Evolutionary conservation across 2,888 invertebrate genomes (phyloP), one percentile per base, ranked within the genome.

Genomic region (Melieria omissa): DNA sequence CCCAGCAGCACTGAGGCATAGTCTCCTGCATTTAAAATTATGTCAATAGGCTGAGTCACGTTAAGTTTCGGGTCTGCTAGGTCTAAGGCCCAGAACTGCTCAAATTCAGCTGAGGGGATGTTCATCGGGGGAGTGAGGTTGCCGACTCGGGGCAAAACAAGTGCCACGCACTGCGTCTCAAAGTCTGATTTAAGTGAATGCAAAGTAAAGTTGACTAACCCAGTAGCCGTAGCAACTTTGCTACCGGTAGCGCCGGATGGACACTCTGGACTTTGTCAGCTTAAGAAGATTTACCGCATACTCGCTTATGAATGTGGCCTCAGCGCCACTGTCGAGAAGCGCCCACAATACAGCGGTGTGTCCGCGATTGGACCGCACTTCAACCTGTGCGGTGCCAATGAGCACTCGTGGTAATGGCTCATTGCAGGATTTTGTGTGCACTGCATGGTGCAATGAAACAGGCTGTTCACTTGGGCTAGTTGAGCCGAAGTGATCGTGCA

Each of bases 271-370:
- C 7, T 45, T 12, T 4, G 5, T 44, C 42, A 66, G 49, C 1
- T 58, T 4, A 8, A 66, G 12, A n/a, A 14, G 57, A 5, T 54
- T 57, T 4, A 14, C 41, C 14, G 66, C 66, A 47, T n/a, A 68
- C 42, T 68, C 68, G 29, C 68, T 68, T n/a, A 62, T 52, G 49
- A 70, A 65, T 6, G 57, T 14, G 9, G 70, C 55, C 12, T 70
- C 70, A 5, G 65, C 55, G 3, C 64, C 70, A 29, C 62, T 70
- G 42, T 70, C 70, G 12, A 63, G 29, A 16, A 70, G 41, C 5
- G 64, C 65, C 10, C 61, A 60, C 12, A 71, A 41, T 42, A 16
- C 49, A 4, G 41, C 4, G 3, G 4, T 46, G 5, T 70, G 70
- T 7, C 65, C 60, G 41, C 4, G 8, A n/a, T 9, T 10, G 4